A percentile compares a stretch with the other conserved stretches of the same genome.
phyloP scores from a whole-genome alignment of 2,888 invertebrate species.

The Ophraella communa region DNA sequence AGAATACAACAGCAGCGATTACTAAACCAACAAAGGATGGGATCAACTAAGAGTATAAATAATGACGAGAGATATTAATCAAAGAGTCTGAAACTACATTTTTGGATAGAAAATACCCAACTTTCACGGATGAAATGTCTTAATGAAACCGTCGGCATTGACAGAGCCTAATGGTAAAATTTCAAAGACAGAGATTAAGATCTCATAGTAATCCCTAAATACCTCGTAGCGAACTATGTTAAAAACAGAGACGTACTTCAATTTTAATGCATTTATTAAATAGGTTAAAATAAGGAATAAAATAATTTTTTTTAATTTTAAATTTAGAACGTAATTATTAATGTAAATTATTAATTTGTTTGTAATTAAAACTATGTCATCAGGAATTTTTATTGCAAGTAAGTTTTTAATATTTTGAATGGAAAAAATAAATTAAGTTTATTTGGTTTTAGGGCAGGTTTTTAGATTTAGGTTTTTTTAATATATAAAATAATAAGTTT shows the following conservation, averaged over 20 bases:
- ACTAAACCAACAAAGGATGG: not conserved
- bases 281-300: too few species aligned
- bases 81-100: constrained; percentile 1
- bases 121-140: constrained; percentile 13
- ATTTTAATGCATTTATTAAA: too few species aligned
- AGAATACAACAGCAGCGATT: not conserved
- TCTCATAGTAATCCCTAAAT: constrained; percentile 25
- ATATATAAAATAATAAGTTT: too few species aligned
- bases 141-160: constrained; percentile 13
- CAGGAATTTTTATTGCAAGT: too few species aligned
- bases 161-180: constrained; percentile 16
- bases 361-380: too few species aligned
- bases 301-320: too few species aligned
- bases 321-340: too few species aligned
- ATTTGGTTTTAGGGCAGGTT: too few species aligned
- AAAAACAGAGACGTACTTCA: not conserved
- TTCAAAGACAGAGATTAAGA: constrained; percentile 29
- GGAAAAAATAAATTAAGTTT: too few species aligned
- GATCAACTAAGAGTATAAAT: not conserved
- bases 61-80: constrained; percentile 15
- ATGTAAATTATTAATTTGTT: too few species aligned
- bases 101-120: constrained; percentile 9
- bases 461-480: too few species aligned
- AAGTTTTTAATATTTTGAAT: too few species aligned
- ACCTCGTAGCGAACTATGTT: not conserved